These are phyloP conservation scores for Drosophila setosimentum DNA, from an alignment of 2,888 invertebrate species.

Conservation along the genomic window DNA sequence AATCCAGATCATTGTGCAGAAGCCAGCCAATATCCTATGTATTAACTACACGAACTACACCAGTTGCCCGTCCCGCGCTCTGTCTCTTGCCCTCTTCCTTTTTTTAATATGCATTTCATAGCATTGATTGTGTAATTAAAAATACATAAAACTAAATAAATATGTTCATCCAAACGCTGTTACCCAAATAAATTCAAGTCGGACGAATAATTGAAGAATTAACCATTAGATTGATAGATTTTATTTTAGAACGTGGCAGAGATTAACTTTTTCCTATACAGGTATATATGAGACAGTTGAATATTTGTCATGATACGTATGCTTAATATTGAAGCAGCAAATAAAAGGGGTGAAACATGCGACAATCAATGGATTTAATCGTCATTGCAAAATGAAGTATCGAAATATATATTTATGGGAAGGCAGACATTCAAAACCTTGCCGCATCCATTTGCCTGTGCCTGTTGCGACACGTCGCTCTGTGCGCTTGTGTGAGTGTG, in stretches of 20 bases:
- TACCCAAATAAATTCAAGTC: neutral
- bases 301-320: neutral
- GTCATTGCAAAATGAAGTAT: neutral
- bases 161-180: too few species aligned
- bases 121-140: slow-evolving; percentile 28
- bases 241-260: neutral
- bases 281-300: neutral
- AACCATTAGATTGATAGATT: neutral
- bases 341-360: neutral
- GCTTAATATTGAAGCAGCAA: neutral
- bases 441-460: neutral
- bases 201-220: neutral
- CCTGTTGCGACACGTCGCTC: neutral
- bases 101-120: slow-evolving; percentile 17
- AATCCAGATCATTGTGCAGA: slow-evolving; percentile 32
- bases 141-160: slow-evolving; percentile 12
- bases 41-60: slow-evolving; percentile 41
- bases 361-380: neutral
- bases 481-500: slow-evolving; percentile 4
- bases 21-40: slow-evolving; percentile 45
- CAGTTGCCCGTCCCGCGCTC: neutral
- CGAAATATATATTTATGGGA: slow-evolving; percentile 15
- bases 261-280: neutral
- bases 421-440: slow-evolving; percentile 4
- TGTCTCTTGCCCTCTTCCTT: neutral